Evolutionary conservation across 2,888 invertebrate genomes (phyloP), one percentile per base, ranked within the genome.

Genomic region (Thymelicus sylvestris): DNA sequence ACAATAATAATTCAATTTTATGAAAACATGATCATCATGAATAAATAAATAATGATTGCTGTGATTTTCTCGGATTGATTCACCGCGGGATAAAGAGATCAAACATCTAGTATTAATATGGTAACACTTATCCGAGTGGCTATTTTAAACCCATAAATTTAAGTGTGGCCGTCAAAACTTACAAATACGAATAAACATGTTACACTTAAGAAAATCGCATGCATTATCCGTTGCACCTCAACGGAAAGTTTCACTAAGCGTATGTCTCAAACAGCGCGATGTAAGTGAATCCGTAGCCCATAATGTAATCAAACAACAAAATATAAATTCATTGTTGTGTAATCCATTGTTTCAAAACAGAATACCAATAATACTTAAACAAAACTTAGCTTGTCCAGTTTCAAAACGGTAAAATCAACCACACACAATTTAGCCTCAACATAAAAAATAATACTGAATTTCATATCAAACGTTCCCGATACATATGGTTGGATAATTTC

Each of bases 401-500:
- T 31, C 15, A 6, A 38, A 55, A 68, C 13, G 31, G 10, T 55
- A 63, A 38, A 15, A 64, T 7, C 44, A 63, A 13, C 55, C 68
- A 39, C 63, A 48, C 47, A 64, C 44, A 69, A 64, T 64, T 69
- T 69, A 69, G 69, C 69, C 69, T 69, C 69, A 38, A 64, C 57
- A 50, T 47, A 64, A 69, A 69, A 55, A 59, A 59, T 69, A 69
- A 69, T 69, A 69, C 69, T 69, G 69, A 69, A 69, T 69, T 69
- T 69, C 13, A 47, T 63, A 65, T 65, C 65, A 55, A 65, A 39
- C 39, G 50, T 52, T 50, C 38, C 52, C 0, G 41, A 65, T 39
- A 59, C 39, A 59, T 59, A 44, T 12, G 55, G 39, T 59, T n/a
- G 38, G 38, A 59, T 57, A 39, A n/a, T 39, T 59, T 59, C 39